Conservation (phyloP, 2,797 vertebrate genomes). For the Notoglanidium macrostoma region DNA sequence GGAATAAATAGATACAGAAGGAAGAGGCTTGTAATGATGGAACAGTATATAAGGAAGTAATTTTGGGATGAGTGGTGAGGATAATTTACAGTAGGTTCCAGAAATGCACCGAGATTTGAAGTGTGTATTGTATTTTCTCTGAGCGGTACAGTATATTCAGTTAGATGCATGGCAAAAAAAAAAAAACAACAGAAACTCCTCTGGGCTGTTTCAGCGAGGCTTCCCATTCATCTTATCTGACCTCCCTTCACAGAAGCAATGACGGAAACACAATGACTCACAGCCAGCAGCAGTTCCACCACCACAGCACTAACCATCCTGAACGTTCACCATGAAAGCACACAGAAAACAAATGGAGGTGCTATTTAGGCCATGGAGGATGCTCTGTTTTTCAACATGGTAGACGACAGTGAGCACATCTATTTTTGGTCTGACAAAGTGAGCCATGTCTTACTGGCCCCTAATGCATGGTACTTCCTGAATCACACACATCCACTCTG, state of each 20-base stretch:
- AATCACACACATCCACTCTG: slow-evolving; percentile 36
- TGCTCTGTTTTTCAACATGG: slow-evolving; percentile 40
- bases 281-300: slow-evolving; percentile 23
- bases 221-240: slow-evolving; percentile 52
- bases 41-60: neutral
- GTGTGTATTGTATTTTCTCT: slow-evolving; percentile 10
- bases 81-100: neutral
- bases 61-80: neutral
- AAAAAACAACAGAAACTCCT: neutral
- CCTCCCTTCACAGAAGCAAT: slow-evolving; percentile 38
- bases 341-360: slow-evolving; percentile 34
- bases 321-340: slow-evolving; percentile 32
- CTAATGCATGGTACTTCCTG: slow-evolving; percentile 36
- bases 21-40: neutral
- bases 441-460: slow-evolving; percentile 40
- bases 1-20: neutral
- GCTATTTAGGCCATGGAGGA: slow-evolving; percentile 37
- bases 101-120: neutral
- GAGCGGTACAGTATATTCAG: slow-evolving; percentile 26
- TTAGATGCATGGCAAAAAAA: slow-evolving; percentile 25
- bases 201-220: slow-evolving; percentile 35
- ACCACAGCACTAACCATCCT: slow-evolving; percentile 32
- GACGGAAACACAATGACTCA: slow-evolving; percentile 45
- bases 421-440: slow-evolving; percentile 55
- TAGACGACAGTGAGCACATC: slow-evolving; percentile 42